Evolutionary conservation across 2,888 invertebrate genomes (phyloP).

Genomic region (Eupithecia tripunctaria): DNA sequence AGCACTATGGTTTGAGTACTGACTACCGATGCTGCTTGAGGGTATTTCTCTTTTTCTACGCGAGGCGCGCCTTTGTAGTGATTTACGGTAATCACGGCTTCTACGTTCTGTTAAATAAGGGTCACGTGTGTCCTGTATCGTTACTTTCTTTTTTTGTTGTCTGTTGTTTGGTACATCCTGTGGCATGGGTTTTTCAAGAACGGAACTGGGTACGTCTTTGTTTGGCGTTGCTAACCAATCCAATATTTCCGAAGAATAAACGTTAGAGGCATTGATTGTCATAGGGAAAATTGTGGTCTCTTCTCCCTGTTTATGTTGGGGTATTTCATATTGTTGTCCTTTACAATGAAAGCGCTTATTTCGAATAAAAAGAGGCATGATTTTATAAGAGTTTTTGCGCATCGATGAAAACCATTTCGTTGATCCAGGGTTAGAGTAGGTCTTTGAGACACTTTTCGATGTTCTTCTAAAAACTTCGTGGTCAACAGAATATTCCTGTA

Average conservation of each 20-base stretch:
- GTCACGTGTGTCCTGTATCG: neutral
- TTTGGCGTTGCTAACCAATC: neutral
- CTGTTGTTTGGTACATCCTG: neutral
- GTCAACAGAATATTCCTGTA: neutral
- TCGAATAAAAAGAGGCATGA: neutral
- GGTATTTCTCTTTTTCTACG: neutral
- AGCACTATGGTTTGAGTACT: neutral
- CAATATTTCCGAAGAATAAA: conserved; percentile 4
- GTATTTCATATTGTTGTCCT: neutral
- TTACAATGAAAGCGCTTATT: neutral
- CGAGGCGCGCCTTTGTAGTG: neutral
- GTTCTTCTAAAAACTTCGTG: neutral
- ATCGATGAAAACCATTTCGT: conserved; percentile 6
- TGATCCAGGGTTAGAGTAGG: neutral
- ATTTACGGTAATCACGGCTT: neutral
- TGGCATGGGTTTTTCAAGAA: neutral
- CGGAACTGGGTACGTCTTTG: neutral
- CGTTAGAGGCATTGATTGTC: neutral
- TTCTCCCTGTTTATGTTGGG: neutral
- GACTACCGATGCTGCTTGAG: neutral
- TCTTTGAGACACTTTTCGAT: neutral
- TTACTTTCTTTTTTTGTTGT: neutral
- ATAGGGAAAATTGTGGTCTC: neutral
- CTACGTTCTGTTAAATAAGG: neutral
- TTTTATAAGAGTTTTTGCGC: neutral